phyloP scores from a whole-genome alignment of 2,888 invertebrate genomes.

The Alviniconcha strummeri region DNA sequence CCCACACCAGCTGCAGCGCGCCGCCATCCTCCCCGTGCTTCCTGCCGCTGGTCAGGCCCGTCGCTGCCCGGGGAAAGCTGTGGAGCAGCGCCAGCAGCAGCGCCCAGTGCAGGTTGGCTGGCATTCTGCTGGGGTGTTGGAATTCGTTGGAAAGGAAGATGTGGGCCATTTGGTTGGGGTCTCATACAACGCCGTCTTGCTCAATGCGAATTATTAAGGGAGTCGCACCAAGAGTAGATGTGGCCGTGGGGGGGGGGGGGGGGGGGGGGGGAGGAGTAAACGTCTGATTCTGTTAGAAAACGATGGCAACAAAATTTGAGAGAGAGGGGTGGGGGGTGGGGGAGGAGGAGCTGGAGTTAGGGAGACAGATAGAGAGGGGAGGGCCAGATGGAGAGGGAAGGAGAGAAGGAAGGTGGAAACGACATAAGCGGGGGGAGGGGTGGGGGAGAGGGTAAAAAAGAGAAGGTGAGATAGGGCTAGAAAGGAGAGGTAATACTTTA shows the following conservation, averaged over 20 bases:
- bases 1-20: conserved; percentile 21
- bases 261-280: too few species aligned
- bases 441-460: not conserved
- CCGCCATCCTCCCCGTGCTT: conserved; percentile 61
- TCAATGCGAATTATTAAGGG: too few species aligned
- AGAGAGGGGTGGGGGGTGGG: too few species aligned
- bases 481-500: not conserved
- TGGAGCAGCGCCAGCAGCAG: not conserved
- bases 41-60: conserved; percentile 71
- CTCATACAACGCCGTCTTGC: too few species aligned
- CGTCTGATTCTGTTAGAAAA: too few species aligned
- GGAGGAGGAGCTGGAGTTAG: too few species aligned
- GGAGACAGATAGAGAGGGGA: too few species aligned
- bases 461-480: not conserved
- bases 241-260: too few species aligned
- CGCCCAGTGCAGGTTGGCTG: not conserved
- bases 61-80: conserved; percentile 8
- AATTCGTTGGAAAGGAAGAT: not conserved
- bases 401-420: not conserved
- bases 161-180: too few species aligned
- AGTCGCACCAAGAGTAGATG: too few species aligned
- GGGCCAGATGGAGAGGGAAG: too few species aligned
- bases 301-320: too few species aligned
- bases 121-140: not conserved
- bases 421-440: not conserved